phyloP scores from a whole-genome alignment of 2,888 invertebrate genomes.

The Cephonodes hylas region DNA sequence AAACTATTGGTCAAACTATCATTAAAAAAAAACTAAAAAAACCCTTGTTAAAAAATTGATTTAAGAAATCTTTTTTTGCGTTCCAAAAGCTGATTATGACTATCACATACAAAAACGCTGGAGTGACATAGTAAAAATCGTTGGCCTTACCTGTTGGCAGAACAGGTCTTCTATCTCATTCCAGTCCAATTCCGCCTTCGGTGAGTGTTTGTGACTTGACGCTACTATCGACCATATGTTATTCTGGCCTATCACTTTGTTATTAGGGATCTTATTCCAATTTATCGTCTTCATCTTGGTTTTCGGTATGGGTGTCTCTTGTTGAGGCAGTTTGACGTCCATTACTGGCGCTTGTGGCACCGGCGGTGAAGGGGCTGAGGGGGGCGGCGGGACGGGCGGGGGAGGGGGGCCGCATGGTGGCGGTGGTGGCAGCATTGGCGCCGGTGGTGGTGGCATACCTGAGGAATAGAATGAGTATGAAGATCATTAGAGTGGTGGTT shows the following conservation, averaged over 20 bases:
- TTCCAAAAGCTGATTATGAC: too few species aligned
- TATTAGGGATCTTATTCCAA: slow-evolving; percentile 98
- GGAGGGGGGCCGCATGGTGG: slow-evolving; percentile 69
- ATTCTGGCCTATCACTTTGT: slow-evolving; percentile 92
- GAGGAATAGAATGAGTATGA: not conserved
- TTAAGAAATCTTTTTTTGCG: not conserved
- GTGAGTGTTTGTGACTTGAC: slow-evolving; percentile 90
- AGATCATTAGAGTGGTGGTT: too few species aligned
- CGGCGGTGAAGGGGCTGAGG: slow-evolving; percentile 56
- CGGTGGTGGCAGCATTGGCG: slow-evolving; percentile 53
- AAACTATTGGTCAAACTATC: too few species aligned
- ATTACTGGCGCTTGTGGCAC: slow-evolving; percentile 64
- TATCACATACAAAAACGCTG: not conserved
- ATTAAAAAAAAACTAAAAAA: too few species aligned
- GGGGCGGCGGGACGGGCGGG: slow-evolving; percentile 67
- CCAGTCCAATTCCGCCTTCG: slow-evolving; percentile 94
- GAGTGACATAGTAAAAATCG: not conserved
- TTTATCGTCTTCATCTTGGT: slow-evolving; percentile 98
- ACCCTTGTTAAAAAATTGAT: too few species aligned
- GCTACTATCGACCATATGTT: slow-evolving; percentile 97
- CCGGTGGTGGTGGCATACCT: slow-evolving; percentile 49
- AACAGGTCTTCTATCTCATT: slow-evolving; percentile 96
- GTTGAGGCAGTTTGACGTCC: slow-evolving; percentile 88
- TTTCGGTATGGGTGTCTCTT: slow-evolving; percentile 95
- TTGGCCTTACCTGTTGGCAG: slow-evolving; percentile 88